Evolutionary conservation across 2,797 vertebrate genomes (phyloP).

Genomic region (Prionace glauca): DNA sequence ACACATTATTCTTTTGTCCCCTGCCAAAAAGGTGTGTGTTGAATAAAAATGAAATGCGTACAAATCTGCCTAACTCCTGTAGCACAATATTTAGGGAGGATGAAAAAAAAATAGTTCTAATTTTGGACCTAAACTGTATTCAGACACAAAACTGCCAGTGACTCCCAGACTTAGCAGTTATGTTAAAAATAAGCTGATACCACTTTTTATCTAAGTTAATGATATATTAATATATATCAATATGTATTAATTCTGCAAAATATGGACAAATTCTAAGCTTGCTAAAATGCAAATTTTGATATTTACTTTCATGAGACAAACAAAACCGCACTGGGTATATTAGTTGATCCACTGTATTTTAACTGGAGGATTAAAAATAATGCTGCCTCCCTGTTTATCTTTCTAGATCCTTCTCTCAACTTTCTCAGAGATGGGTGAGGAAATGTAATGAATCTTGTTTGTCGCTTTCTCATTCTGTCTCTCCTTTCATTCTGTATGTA

Average conservation of each 20-base stretch:
- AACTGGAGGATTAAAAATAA: not conserved
- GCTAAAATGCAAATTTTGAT: not conserved
- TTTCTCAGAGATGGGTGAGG: not conserved
- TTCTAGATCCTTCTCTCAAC: not conserved
- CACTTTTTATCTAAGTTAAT: not conserved
- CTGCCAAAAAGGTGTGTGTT: not conserved
- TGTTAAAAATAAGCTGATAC: not conserved
- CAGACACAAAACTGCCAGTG: not conserved
- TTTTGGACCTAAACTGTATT: constrained; percentile 5
- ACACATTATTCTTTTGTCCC: not conserved
- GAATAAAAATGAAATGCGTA: not conserved
- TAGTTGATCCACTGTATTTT: not conserved
- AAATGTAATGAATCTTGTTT: not conserved
- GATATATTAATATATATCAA: too few species aligned
- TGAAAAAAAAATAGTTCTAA: not conserved
- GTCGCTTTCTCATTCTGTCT: not conserved
- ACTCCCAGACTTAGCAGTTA: not conserved
- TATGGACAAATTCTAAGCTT: not conserved
- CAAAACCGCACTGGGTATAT: not conserved
- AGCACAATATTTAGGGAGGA: not conserved
- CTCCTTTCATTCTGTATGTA: not conserved
- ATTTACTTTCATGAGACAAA: too few species aligned
- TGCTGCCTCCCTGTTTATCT: not conserved
- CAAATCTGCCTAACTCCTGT: not conserved
- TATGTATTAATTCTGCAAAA: not conserved